Percentiles rank a stretch among this genome's conserved stretches.
Conservation (phyloP, 2,113 vertebrate genomes). For the Xiphophorus hellerii region DNA sequence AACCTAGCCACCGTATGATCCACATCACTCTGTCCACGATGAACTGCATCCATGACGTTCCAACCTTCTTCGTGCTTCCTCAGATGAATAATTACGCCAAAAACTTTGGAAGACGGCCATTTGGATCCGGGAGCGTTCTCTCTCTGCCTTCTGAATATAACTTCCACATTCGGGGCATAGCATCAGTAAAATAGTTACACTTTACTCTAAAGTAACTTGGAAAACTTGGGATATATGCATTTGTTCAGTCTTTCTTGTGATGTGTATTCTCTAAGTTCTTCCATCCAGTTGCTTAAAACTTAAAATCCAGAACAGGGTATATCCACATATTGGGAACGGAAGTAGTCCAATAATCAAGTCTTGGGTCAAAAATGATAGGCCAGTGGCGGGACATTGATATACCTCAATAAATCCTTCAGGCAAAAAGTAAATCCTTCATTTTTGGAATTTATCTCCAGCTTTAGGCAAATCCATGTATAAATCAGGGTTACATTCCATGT, state of each 20-base stretch:
- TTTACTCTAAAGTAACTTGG: slow-evolving; percentile 29
- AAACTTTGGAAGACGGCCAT: slow-evolving; percentile 25
- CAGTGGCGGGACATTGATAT: slow-evolving; percentile 5
- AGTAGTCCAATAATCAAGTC: slow-evolving; percentile 59
- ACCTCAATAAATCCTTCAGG: slow-evolving; percentile 37
- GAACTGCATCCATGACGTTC: slow-evolving; percentile 56
- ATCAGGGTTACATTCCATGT: slow-evolving; percentile 67
- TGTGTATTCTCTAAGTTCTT: slow-evolving; percentile 26
- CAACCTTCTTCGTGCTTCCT: slow-evolving; percentile 68
- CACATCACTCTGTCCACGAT: slow-evolving; percentile 72
- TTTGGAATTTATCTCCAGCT: slow-evolving; percentile 68
- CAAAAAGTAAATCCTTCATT: slow-evolving; percentile 57
- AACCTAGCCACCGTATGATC: slow-evolving; percentile 58
- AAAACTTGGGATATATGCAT: slow-evolving; percentile 10
- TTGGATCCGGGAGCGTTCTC: slow-evolving; percentile 46
- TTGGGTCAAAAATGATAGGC: slow-evolving; percentile 4
- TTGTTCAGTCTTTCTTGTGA: slow-evolving; percentile 21
- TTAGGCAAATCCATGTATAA: slow-evolving; percentile 56
- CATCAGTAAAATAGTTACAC: slow-evolving; percentile 8
- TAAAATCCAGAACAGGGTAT: slow-evolving; percentile 60
- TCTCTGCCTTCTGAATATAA: slow-evolving; percentile 51
- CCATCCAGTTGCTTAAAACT: slow-evolving; percentile 44
- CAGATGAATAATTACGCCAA: slow-evolving; percentile 64
- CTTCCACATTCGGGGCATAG: slow-evolving; percentile 42
- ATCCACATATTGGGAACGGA: slow-evolving; percentile 53